These are phyloP conservation scores for Cataglyphis albicans DNA, from an alignment of 2,888 invertebrate species.

Conservation along the genomic window DNA sequence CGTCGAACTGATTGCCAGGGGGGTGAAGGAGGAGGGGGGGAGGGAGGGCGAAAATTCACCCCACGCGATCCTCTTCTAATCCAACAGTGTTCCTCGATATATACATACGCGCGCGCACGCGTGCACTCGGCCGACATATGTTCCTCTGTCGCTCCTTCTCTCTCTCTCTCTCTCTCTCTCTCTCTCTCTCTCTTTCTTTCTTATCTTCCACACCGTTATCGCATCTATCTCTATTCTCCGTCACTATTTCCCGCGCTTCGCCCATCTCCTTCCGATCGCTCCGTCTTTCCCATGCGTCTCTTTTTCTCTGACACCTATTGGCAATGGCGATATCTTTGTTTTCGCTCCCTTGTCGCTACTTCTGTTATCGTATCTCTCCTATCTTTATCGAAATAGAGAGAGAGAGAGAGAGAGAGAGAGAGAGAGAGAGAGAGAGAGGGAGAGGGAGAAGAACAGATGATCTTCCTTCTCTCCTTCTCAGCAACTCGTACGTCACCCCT, in stretches of 20 bases:
- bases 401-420: neutral
- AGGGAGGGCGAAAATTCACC: conserved; percentile 7
- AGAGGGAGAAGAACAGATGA: neutral
- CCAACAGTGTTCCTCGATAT: conserved; percentile 7
- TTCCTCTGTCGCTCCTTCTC: neutral
- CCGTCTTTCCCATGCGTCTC: neutral
- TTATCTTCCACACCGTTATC: conserved; percentile 15
- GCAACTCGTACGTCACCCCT: neutral
- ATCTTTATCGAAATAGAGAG: conserved; percentile 8
- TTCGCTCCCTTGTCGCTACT: neutral
- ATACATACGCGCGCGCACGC: conserved; percentile 70
- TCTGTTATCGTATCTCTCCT: conserved; percentile 5
- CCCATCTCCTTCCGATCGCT: conserved; percentile 20
- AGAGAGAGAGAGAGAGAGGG: neutral
- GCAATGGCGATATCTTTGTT: conserved; percentile 19
- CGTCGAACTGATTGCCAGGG: conserved; percentile 21
- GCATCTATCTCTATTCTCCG: conserved; percentile 17
- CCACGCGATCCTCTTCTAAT: neutral
- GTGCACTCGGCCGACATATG: conserved; percentile 56
- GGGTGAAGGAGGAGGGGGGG: neutral
- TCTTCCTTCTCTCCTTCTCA: neutral
- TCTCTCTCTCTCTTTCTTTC: neutral
- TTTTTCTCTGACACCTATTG: neutral
- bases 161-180: conserved; percentile 3
- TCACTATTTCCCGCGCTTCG: neutral